phyloP scores from a whole-genome alignment of 1,140 invertebrate species.

The Pectinophora gossypiella region DNA sequence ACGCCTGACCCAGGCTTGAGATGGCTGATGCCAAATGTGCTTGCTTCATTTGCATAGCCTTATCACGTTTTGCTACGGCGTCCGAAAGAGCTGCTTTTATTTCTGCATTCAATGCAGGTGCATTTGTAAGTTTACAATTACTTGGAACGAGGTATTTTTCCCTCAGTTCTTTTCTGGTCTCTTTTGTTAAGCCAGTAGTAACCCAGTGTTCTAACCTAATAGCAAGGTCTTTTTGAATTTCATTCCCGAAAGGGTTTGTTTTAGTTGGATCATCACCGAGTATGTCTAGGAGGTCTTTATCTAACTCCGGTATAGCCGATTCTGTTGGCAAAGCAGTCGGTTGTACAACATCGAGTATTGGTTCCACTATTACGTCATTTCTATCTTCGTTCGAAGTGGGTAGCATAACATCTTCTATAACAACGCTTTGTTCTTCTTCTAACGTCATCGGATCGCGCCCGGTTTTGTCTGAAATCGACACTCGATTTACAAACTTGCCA shows the following conservation, averaged over 20 bases:
- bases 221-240: background rate
- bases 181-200: conserved; percentile 1
- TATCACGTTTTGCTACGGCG: background rate
- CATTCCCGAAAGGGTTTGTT: background rate
- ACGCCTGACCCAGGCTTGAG: background rate
- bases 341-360: background rate
- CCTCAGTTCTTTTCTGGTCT: conserved; percentile 1
- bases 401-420: background rate
- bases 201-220: background rate
- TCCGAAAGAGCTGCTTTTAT: conserved; percentile 1
- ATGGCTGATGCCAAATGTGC: background rate
- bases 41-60: conserved; percentile 6
- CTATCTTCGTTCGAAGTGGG: background rate
- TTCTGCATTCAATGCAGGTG: background rate
- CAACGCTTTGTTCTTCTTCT: background rate
- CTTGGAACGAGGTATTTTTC: conserved; percentile 4
- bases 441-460: background rate
- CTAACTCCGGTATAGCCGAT: background rate
- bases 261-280: conserved; percentile 5
- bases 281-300: conserved; percentile 2
- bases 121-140: conserved; percentile 2
- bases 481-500: background rate
- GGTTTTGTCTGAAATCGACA: background rate
- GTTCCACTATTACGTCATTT: background rate
- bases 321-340: background rate